A percentile compares a stretch with the other conserved stretches of the same genome.
These are phyloP conservation scores for Pollachius pollachius DNA, from an alignment of 2,113 vertebrate genomes.

Conservation along the genomic window DNA sequence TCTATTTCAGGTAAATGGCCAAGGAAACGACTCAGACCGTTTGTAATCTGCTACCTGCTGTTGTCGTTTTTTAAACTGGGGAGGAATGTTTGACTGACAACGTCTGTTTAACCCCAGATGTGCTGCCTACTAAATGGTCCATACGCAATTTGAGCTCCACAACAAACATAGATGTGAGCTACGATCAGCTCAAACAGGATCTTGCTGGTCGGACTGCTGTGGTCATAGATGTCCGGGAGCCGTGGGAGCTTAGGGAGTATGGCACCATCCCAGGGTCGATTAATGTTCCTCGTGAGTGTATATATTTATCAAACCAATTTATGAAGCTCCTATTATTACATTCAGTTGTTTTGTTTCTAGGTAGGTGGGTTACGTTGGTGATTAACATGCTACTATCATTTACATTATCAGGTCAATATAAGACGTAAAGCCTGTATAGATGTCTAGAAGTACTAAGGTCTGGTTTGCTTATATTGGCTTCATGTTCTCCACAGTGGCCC, in stretches of 20 bases:
- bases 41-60: no score
- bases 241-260: slow-evolving; percentile 83
- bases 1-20: neutral
- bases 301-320: neutral
- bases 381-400: no score
- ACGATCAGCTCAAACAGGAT: slow-evolving; percentile 81
- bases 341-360: neutral
- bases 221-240: slow-evolving; percentile 89
- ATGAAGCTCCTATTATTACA: neutral
- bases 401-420: no score
- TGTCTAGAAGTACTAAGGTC: no score
- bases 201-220: slow-evolving; percentile 65
- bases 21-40: no score
- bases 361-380: no score
- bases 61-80: no score
- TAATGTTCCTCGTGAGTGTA: slow-evolving; percentile 85
- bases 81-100: no score
- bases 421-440: no score
- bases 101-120: no score
- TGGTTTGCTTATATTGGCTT: no score
- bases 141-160: slow-evolving; percentile 64
- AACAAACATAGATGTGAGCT: slow-evolving; percentile 66
- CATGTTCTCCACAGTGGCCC: slow-evolving; percentile 73
- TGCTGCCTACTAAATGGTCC: neutral
- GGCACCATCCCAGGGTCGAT: slow-evolving; percentile 85